Evolutionary conservation across 2,888 invertebrate genomes (phyloP).

Genomic region (Lepidochitona cinerea): DNA sequence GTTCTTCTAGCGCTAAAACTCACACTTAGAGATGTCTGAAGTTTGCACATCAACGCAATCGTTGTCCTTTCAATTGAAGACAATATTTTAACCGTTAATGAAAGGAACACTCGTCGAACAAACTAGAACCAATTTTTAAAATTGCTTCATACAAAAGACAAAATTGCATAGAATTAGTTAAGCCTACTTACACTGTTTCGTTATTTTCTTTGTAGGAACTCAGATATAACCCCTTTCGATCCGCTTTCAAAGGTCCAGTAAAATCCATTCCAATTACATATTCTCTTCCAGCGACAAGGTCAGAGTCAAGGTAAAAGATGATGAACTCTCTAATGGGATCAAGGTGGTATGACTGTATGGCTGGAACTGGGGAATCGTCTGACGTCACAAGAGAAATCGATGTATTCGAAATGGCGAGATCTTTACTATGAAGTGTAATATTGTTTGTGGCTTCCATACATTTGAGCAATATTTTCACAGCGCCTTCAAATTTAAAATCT

Average conservation of each 20-base stretch:
- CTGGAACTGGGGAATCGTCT: constrained; percentile 22
- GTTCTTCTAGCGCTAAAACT: too few species aligned
- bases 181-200: constrained; percentile 47
- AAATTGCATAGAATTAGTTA: too few species aligned
- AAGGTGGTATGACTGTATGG: constrained; percentile 17
- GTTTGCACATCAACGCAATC: too few species aligned
- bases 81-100: too few species aligned
- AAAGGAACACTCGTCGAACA: too few species aligned
- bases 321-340: constrained; percentile 61
- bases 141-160: too few species aligned
- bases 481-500: constrained; percentile 51
- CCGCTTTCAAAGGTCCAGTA: constrained; percentile 78
- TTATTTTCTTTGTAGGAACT: constrained; percentile 46
- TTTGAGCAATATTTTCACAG: constrained; percentile 40
- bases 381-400: constrained; percentile 16
- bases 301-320: constrained; percentile 76
- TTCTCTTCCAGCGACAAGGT: constrained; percentile 75
- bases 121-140: too few species aligned
- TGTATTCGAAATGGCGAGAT: constrained; percentile 36
- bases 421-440: constrained; percentile 50
- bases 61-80: too few species aligned
- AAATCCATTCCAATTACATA: constrained; percentile 82
- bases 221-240: constrained; percentile 50
- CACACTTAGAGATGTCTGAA: too few species aligned
- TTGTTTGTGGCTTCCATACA: constrained; percentile 35